Evolutionary conservation across 1,140 invertebrate genomes (phyloP), one percentile per base, ranked within the genome.

Genomic region (Lepidurus packardi): DNA sequence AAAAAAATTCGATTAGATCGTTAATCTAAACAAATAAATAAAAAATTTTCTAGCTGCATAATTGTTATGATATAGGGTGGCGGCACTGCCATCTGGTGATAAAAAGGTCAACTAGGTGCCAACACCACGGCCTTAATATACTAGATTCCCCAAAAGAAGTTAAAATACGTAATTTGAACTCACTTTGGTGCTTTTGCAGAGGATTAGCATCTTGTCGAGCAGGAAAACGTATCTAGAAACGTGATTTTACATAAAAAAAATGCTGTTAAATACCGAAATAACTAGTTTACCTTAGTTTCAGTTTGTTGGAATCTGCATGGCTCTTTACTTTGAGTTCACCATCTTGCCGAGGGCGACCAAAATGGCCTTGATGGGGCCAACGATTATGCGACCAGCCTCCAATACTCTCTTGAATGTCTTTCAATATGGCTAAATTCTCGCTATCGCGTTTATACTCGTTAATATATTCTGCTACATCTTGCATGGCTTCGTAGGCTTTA

Each of bases 381-480:
- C 91, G 89, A 44, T 92, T 92, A 83, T 94, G 89, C 80, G 92
- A 89, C 89, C 92, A 92, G 84, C 93, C 92, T 21, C 91, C 87
- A 82, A 95, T 95, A 81, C 90, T 93, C 79, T 90, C 89, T 89
- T 96, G 92, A 78, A 98, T 92, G 86, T 96, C 94, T 80, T 90
- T 90, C 81, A 99, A 95, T 75, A 98, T 91, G 79, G 93, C 91
- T 25, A 98, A 86, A 76, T 94, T 94, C 84, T 98, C 97, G 76
- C 93, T 95, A 86, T 99, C 97, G 74, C 97, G 87, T 83, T 98
- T 98, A n/a, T 98, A 95, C 88, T 99, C 97, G 85, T 99, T 99
- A 79, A 98, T 97, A 86, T 96, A 99, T 82, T 96, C 91, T 13
- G 96, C 95, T 43, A 99, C 91, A 86, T 99, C 97, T 79, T 96